Evolutionary conservation across 2,888 invertebrate genomes (phyloP).

Genomic region (Drosophila macrospina): DNA sequence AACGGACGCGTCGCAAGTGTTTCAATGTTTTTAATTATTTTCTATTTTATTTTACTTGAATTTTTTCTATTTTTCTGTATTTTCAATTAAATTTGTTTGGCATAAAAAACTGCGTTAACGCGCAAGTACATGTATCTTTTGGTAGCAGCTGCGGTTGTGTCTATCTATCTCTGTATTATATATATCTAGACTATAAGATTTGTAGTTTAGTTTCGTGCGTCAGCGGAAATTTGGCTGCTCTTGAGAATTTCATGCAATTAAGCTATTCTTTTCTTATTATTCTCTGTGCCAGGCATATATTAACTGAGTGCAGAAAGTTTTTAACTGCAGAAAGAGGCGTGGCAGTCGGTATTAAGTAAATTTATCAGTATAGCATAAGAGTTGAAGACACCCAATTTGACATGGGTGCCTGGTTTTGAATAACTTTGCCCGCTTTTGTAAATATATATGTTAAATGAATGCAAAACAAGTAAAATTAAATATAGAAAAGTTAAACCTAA

Average conservation of each 20-base stretch:
- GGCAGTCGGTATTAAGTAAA: no score
- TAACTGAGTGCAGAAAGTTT: no score
- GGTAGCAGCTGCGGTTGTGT: slow-evolving; percentile 7
- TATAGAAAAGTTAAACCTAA: no score
- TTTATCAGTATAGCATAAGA: no score
- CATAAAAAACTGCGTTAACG: slow-evolving; percentile 54
- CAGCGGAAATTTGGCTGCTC: slow-evolving; percentile 72
- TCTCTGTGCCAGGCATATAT: no score
- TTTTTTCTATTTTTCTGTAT: slow-evolving; percentile 28
- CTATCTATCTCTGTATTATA: slow-evolving; percentile 6
- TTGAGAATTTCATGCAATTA: slow-evolving; percentile 59
- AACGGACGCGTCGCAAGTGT: slow-evolving; percentile 52
- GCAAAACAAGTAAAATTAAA: no score
- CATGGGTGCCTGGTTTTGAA: no score
- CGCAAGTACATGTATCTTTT: slow-evolving; percentile 26
- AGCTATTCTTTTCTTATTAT: slow-evolving; percentile 19
- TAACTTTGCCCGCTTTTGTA: no score
- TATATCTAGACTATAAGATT: slow-evolving; percentile 25
- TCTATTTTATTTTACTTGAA: slow-evolving; percentile 27
- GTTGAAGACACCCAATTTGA: no score
- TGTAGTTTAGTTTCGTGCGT: slow-evolving; percentile 68
- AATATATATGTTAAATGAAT: no score
- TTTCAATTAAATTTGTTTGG: slow-evolving; percentile 60
- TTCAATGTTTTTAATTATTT: slow-evolving; percentile 48
- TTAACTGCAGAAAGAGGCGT: no score